A percentile compares a stretch with the other conserved stretches of the same genome.
These are phyloP conservation scores for Omphaloscelis lunosa DNA, from an alignment of 2,888 invertebrate species.

Conservation along the genomic window DNA sequence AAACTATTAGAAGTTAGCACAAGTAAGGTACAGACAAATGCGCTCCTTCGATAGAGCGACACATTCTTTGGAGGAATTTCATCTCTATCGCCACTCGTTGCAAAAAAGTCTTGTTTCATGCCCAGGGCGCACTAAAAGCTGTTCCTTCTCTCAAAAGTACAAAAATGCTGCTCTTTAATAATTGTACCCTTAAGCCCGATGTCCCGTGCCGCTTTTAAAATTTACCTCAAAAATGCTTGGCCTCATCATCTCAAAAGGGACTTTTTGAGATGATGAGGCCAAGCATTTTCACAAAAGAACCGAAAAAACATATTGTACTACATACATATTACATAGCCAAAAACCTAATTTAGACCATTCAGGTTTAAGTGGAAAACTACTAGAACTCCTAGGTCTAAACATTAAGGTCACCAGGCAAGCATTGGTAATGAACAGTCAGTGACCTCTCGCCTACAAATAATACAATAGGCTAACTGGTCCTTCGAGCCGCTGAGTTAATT, in stretches of 20 bases:
- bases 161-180: background rate
- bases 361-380: background rate
- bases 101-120: slow-evolving; percentile 24
- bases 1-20: background rate
- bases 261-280: no score
- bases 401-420: slow-evolving; percentile 41
- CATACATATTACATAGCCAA: no score
- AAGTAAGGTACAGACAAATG: slow-evolving; percentile 2
- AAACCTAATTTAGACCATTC: background rate
- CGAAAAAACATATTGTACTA: background rate
- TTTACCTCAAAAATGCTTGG: background rate
- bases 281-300: background rate
- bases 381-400: background rate
- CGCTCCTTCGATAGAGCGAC: slow-evolving; percentile 22
- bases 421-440: slow-evolving; percentile 16
- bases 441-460: slow-evolving; percentile 31
- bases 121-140: background rate
- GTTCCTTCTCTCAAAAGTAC: background rate
- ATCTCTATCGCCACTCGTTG: slow-evolving; percentile 31
- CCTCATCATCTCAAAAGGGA: background rate
- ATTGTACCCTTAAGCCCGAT: no score
- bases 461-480: slow-evolving; percentile 36
- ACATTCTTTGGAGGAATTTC: slow-evolving; percentile 33
- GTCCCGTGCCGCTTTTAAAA: background rate
- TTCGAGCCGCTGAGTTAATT: slow-evolving; percentile 27